A percentile compares a stretch with the other conserved stretches of the same genome.
Evolutionary conservation across 2,113 vertebrate species (phyloP).

Genomic region (Apistogramma diplotaenia): DNA sequence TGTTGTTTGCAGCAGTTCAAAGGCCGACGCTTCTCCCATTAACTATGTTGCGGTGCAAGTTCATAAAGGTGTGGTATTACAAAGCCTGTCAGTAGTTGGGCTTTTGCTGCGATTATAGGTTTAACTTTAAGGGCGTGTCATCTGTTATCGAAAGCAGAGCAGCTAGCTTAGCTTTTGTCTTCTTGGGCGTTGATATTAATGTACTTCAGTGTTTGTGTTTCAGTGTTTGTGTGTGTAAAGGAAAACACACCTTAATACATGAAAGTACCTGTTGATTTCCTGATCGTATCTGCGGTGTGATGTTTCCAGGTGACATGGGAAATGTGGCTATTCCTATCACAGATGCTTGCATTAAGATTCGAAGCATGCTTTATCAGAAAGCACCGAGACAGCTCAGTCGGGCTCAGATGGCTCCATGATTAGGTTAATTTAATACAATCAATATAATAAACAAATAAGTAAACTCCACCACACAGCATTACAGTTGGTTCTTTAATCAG

Average conservation of each 20-base stretch:
- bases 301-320: background rate
- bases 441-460: background rate
- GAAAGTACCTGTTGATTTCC: background rate
- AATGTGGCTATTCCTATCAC: background rate
- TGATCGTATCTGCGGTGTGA: background rate
- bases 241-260: background rate
- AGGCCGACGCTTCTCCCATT: background rate
- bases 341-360: background rate
- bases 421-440: background rate
- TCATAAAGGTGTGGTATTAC: conserved; percentile 39
- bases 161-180: background rate
- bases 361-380: background rate
- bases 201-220: background rate
- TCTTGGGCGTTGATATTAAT: background rate
- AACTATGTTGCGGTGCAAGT: conserved; percentile 15
- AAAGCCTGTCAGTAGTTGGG: conserved; percentile 21
- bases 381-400: background rate
- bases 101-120: conserved; percentile 22
- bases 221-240: background rate
- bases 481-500: background rate
- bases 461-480: background rate
- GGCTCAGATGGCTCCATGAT: background rate
- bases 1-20: conserved; percentile 2
- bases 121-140: conserved; percentile 10
- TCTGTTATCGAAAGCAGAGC: background rate